Base-by-base conservation (phyloP, 2,888 invertebrate species). In the Operophtera brumata region DNA sequence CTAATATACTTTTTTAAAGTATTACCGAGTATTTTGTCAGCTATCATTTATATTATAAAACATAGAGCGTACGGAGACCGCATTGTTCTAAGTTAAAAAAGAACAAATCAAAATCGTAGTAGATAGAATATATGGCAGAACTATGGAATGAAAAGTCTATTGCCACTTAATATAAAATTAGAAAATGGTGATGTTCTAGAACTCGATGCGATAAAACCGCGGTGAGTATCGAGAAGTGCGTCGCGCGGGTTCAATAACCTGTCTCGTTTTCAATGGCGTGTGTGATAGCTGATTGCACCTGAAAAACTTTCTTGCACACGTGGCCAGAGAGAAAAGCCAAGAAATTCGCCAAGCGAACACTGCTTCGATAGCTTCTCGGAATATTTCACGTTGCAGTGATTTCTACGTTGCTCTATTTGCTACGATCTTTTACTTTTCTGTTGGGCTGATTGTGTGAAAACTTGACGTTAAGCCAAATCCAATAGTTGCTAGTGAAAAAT, bases 241-340 rank as follows among this genome's bases (percentile, higher is more conserved):
- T 66, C 65, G 68, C 69, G 62, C 70, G 75, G 69, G 87, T 84
- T 86, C 86, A 77, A 77, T 82, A 79, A 65, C 80, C 85, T 80
- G 77, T 83, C 82, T 86, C 86, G 85, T 84, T 86, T 86, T 86
- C 86, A 85, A 78, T 79, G 71, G 78, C 74, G 73, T 68, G 71
- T 63, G 71, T 73, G 73, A 75, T 64, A 66, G 63, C 65, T 73
- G 73, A 73, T 76, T 77, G 74, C 75, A 74, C 59, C 78, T 81
- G 79, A 82, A 82, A 80, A 79, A 81, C 78, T 80, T 76, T 79
- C 71, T 66, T 74, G 64, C 64, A 65, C 67, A 68, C 66, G 63
- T 64, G 59, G 57, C 58, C 54, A 53, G 40, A 30, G 9, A 30
- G 30, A 30, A 30, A 30, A 30, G 30, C 30, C 3, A 64, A 64